A percentile compares a stretch with the other conserved stretches of the same genome.
phyloP scores from a whole-genome alignment of 1,140 invertebrate genomes.

The Dermatophagoides farinae region DNA sequence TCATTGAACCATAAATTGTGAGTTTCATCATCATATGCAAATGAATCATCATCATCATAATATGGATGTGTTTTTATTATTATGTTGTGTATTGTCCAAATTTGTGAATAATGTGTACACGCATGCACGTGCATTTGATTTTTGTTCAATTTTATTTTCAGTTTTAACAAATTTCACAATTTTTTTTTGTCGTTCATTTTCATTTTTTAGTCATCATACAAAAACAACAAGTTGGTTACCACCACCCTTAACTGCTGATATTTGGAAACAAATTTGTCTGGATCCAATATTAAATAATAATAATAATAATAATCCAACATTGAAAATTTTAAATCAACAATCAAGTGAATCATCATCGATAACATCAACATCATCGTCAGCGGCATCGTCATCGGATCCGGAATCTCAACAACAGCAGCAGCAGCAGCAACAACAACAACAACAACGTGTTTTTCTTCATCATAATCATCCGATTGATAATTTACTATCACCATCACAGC shows the following conservation, averaged over 20 bases:
- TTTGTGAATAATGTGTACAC: no score
- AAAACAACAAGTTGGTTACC: slow-evolving; percentile 62
- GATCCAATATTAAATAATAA: no score
- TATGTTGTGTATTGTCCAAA: no score
- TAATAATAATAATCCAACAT: background rate
- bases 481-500: background rate
- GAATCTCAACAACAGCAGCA: background rate
- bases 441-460: slow-evolving; percentile 1
- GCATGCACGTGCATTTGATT: no score
- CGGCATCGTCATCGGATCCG: background rate
- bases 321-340: background rate
- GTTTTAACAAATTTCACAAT: no score
- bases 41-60: no score
- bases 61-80: no score
- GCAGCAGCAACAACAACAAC: background rate
- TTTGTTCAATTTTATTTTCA: no score
- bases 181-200: no score
- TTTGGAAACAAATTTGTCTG: slow-evolving; percentile 35
- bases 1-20: no score
- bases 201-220: slow-evolving; percentile 57
- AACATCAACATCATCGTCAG: background rate
- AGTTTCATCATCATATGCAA: no score
- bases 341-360: background rate
- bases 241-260: slow-evolving; percentile 52
- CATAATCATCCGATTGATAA: background rate